Conservation (phyloP, 2,113 vertebrate genomes). For the Gallinago undulata region DNA sequence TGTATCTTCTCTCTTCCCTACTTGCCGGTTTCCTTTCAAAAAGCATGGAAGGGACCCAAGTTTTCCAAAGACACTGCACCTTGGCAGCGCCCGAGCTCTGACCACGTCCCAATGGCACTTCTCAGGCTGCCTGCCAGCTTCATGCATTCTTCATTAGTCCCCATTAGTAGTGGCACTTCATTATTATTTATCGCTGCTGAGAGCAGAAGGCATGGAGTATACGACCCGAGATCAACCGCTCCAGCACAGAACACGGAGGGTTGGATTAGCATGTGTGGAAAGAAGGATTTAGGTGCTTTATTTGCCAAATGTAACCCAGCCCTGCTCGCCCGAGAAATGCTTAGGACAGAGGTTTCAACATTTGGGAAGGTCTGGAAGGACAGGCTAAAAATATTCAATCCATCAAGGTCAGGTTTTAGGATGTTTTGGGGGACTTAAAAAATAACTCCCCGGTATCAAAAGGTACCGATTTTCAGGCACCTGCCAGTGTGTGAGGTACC, state of each 20-base stretch:
- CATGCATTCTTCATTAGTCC: background rate
- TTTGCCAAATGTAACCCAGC: background rate
- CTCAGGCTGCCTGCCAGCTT: background rate
- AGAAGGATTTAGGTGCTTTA: background rate
- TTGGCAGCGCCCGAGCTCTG: background rate
- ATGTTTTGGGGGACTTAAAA: background rate
- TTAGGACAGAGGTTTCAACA: background rate
- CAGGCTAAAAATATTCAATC: background rate
- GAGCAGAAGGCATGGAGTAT: background rate
- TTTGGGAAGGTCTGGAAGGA: background rate
- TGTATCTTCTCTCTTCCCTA: background rate
- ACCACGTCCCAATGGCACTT: background rate
- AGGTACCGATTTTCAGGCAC: background rate
- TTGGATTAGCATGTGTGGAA: background rate
- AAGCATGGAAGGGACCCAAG: background rate
- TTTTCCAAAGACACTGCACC: background rate
- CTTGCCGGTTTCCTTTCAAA: background rate
- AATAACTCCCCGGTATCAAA: background rate
- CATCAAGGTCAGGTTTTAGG: background rate
- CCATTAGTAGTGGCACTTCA: background rate
- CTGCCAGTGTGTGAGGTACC: background rate
- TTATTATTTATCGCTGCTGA: background rate
- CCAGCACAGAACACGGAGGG: background rate
- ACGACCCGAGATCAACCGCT: background rate
- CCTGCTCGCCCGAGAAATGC: accelerated